A percentile compares a stretch with the other conserved stretches of the same genome.
Conservation (phyloP, 2,113 vertebrate genomes). For the Zosterops pallidus region DNA sequence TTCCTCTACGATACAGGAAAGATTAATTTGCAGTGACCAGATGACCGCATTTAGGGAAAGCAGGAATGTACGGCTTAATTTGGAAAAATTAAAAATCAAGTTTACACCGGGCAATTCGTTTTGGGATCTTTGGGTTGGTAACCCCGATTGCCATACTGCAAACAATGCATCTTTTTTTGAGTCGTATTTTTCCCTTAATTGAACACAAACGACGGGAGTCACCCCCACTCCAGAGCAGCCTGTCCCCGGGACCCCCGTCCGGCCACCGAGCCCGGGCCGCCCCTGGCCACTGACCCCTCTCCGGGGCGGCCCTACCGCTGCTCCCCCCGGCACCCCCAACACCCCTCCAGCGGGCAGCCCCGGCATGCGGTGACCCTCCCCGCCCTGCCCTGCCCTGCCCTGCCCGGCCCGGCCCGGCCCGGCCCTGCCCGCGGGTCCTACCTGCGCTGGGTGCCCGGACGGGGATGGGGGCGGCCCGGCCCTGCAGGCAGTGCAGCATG, state of each 20-base stretch:
- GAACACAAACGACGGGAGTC: background rate
- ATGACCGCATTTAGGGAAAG: background rate
- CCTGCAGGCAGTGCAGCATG: constrained; percentile 92
- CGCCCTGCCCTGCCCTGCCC: background rate
- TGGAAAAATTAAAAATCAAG: background rate
- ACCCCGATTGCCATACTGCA: no score
- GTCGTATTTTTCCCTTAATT: fast-evolving
- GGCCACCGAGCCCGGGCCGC: background rate
- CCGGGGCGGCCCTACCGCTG: background rate
- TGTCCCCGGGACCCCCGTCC: fast-evolving
- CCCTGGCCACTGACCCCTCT: background rate
- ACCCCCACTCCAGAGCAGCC: background rate
- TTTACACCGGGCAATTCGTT: background rate
- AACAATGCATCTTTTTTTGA: background rate
- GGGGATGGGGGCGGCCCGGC: constrained; percentile 83
- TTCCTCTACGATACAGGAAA: background rate
- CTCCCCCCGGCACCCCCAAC: no score
- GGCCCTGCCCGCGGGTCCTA: constrained; percentile 55
- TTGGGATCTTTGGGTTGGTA: background rate
- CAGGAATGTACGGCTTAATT: background rate
- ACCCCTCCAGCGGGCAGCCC: background rate
- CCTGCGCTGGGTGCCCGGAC: constrained; percentile 90
- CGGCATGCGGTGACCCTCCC: background rate
- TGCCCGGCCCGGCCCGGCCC: background rate
- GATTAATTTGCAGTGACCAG: background rate